Evolutionary conservation across 2,888 invertebrate species (phyloP).

Genomic region (Eurytoma californica): DNA sequence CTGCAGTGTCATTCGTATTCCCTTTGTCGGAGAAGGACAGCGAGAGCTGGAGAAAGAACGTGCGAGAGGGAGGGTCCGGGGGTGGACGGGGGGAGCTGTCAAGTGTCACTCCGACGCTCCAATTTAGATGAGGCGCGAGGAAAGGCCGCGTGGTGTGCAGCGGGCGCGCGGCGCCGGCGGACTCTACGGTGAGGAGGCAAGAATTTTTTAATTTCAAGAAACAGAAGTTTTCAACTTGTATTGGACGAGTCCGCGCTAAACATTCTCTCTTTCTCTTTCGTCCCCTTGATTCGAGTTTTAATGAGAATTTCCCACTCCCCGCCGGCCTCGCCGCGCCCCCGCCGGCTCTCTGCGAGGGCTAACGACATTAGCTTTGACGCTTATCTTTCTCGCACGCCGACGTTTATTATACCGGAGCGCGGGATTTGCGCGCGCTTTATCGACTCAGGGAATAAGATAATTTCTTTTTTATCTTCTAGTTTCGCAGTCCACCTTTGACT

Average conservation of each 20-base stretch:
- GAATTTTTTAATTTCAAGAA: conserved; percentile 27
- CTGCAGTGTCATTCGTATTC: conserved; percentile 42
- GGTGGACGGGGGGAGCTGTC: conserved; percentile 14
- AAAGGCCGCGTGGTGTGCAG: background rate
- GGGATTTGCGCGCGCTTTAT: too few relatives aligned
- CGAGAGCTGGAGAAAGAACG: background rate
- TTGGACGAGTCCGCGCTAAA: background rate
- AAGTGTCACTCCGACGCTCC: conserved; percentile 31
- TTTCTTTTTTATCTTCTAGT: too few relatives aligned
- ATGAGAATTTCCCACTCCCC: background rate
- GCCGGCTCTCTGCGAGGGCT: background rate
- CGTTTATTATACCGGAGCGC: too few relatives aligned
- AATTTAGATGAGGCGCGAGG: conserved; percentile 41
- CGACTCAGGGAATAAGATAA: too few relatives aligned
- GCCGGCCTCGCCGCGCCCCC: background rate
- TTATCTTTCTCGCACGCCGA: too few relatives aligned
- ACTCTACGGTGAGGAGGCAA: background rate
- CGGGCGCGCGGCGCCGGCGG: background rate
- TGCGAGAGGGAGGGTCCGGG: background rate
- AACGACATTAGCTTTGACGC: background rate
- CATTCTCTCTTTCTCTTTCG: background rate
- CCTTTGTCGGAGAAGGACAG: conserved; percentile 38
- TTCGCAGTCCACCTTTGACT: too few relatives aligned
- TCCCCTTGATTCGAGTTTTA: background rate
- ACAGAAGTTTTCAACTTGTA: background rate